Conservation (phyloP, 2,888 invertebrate genomes). For the Troides oblongomaculatus region DNA sequence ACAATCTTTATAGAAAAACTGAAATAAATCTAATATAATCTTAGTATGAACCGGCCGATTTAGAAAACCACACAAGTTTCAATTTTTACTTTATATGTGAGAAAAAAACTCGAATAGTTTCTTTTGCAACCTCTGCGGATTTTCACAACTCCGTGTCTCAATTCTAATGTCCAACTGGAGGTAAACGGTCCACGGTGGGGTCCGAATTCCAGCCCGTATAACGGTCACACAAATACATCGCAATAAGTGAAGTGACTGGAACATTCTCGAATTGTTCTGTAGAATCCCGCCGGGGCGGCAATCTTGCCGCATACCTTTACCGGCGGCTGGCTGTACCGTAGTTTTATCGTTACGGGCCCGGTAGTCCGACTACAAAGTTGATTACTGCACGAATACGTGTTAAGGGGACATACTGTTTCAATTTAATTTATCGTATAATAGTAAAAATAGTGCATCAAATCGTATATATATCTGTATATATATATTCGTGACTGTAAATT, state of each 20-base stretch:
- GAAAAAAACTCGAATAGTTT: background rate
- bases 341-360: slow-evolving; percentile 35
- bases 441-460: background rate
- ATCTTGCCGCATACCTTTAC: slow-evolving; percentile 68
- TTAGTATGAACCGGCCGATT: too few relatives aligned
- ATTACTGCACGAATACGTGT: slow-evolving; percentile 37
- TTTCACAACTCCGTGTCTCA: slow-evolving; percentile 24
- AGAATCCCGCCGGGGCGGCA: slow-evolving; percentile 65
- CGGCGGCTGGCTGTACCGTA: slow-evolving; percentile 33
- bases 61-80: too few relatives aligned
- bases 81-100: slow-evolving; percentile 1
- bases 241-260: slow-evolving; percentile 76
- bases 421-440: background rate
- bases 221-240: slow-evolving; percentile 64
- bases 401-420: slow-evolving; percentile 9
- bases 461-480: too few relatives aligned
- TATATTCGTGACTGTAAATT: too few relatives aligned
- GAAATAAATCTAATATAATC: too few relatives aligned
- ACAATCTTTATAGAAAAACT: too few relatives aligned
- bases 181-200: slow-evolving; percentile 47
- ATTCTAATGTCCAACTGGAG: slow-evolving; percentile 63
- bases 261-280: slow-evolving; percentile 62
- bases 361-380: slow-evolving; percentile 32
- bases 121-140: background rate
- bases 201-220: slow-evolving; percentile 59